Evolutionary conservation across 2,888 invertebrate species (phyloP), one percentile per base, ranked within the genome.

Genomic region (Parnassius apollo): DNA sequence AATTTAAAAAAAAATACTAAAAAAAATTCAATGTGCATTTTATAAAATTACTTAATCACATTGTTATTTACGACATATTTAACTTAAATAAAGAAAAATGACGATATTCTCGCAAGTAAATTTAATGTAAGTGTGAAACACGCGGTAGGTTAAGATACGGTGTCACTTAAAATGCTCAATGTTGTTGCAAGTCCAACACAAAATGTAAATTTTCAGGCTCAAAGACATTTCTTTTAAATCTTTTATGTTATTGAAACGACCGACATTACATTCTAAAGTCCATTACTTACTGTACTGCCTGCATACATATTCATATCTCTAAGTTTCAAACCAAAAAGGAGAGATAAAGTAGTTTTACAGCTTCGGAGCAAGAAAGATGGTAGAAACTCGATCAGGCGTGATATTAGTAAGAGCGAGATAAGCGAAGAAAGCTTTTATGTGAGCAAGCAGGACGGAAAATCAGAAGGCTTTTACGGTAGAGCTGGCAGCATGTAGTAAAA

Each of bases 401-500:
- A 78, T 79, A 75, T 75, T 69, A 72, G 85, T 72, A 78, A 65
- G 78, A 89, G 75, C 68, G 82, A 77, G 83, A 86, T 46, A 65
- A 69, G 53, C 65, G 67, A 59, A 69, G 65, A 67, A 65, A 65
- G 62, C 64, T 46, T 51, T 71, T 53, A 77, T 75, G 75, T 57
- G 81, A 81, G 75, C 67, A 81, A 85, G 81, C 83, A 74, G 73
- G 82, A 80, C 66, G 76, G 73, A 73, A 76, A 84, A 86, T 85
- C 88, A 83, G 90, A 88, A 88, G 91, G 91, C 90, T 91, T 89
- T 91, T 91, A 91, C 90, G 90, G 91, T 91, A 88, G 91, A 91
- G 79, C 82, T 85, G 87, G 83, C 88, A 87, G 81, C 88, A 80
- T 78, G 81, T 84, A 88, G 89, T 78, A 88, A 91, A 90, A 91